Percentiles rank a stretch among this genome's conserved stretches.
phyloP scores from a whole-genome alignment of 1,140 invertebrate genomes.

The Theocolax elegans region DNA sequence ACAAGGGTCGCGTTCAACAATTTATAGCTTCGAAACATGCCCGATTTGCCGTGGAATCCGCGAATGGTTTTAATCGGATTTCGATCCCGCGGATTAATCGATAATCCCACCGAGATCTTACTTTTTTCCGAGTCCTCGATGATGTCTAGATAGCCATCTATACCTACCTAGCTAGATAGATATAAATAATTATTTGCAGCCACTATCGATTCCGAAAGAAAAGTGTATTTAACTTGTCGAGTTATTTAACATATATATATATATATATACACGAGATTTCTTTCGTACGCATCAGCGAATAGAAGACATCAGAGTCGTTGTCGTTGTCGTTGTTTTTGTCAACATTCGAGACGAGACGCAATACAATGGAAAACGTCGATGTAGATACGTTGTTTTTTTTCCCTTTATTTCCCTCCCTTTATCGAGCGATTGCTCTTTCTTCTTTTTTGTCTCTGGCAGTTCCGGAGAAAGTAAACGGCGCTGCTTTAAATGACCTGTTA shows the following conservation, averaged over 20 bases:
- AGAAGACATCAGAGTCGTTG: too few species aligned
- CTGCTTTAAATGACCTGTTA: conserved; percentile 38
- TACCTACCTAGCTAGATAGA: too few species aligned
- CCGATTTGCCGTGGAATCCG: background rate
- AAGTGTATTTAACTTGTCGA: too few species aligned
- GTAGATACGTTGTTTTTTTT: background rate
- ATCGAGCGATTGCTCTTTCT: background rate
- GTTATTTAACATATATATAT: too few species aligned
- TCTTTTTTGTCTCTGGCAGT: background rate
- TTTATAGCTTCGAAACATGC: background rate
- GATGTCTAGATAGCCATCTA: too few species aligned
- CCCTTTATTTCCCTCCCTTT: background rate
- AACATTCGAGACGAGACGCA: too few species aligned
- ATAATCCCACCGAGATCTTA: background rate
- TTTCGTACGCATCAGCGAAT: too few species aligned
- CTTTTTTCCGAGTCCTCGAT: too few species aligned
- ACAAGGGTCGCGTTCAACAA: background rate
- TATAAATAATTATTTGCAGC: too few species aligned
- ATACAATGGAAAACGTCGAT: background rate
- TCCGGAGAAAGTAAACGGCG: conserved; percentile 19
- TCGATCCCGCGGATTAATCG: conserved; percentile 4
- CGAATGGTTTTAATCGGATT: conserved; percentile 22
- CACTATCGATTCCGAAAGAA: too few species aligned
- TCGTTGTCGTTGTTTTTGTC: too few species aligned
- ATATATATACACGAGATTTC: too few species aligned